Evolutionary conservation across 2,113 vertebrate species (phyloP), one percentile per base, ranked within the genome.

Genomic region (Oreamnos americanus): DNA sequence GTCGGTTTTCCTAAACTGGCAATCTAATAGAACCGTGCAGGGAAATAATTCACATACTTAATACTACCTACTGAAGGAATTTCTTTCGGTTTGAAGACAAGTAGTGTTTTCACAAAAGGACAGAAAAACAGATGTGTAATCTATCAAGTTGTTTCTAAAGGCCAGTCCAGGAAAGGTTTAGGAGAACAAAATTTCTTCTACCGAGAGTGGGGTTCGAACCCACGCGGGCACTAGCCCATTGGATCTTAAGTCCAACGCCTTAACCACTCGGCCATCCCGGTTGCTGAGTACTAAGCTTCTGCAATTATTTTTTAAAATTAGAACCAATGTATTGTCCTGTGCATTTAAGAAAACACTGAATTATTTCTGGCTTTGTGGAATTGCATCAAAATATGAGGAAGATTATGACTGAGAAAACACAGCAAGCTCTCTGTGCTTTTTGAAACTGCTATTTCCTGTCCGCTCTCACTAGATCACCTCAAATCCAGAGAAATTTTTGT

Each of bases 281-380:
- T 96, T 0, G 0, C 0, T 0, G 1, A 0, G 0, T 0, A 0
- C 0, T 0, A 0, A 0, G 0, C 0, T 0, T 0, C 2, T 0
- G 30, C 14, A 30, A n/a, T 12, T 7, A 7, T 21, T 14, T 60
- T 58, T 45, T 58, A 7, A 76, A 47, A 60, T 21, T 28, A n/a
- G 5, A 67, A 78, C 6, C 28, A 15, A 19, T 15, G 30, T 19
- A 30, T 21, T 16, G 39, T 7, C 43, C 57, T 16, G 49, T 13
- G 6, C 11, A 0, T 28, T n/a, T 21, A 6, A 67, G 43, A 47
- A 78, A 49, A 13, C 2, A 1, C 30, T 3, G 17, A 30, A 13
- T 2, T 9, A 5, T 21, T 7, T 5, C 33, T 21, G 10, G 14
- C 11, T 23, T 58, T 26, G 14, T 5, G 12, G 8, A n/a, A 17